A percentile compares a stretch with the other conserved stretches of the same genome.
phyloP scores from a whole-genome alignment of 2,888 invertebrate genomes.

The Deilephila elpenor region DNA sequence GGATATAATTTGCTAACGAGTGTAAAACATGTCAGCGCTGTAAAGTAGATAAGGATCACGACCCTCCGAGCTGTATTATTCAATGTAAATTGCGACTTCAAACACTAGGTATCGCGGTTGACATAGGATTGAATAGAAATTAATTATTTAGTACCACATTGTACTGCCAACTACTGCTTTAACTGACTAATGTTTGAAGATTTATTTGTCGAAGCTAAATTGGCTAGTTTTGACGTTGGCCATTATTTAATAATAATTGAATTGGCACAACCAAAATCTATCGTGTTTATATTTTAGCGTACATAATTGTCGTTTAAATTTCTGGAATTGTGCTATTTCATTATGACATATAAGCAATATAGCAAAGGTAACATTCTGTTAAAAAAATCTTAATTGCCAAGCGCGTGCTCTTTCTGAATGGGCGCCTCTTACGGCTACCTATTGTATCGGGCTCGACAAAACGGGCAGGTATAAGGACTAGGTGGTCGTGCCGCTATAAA shows the following conservation, averaged over 20 bases:
- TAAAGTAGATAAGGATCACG: slow-evolving; percentile 70
- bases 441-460: slow-evolving; percentile 60
- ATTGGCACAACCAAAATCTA: too few species aligned
- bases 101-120: slow-evolving; percentile 47
- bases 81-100: slow-evolving; percentile 72
- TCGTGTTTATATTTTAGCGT: too few species aligned
- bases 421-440: slow-evolving; percentile 54
- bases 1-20: slow-evolving; percentile 79
- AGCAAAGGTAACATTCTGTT: neutral
- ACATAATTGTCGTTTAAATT: neutral
- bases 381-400: slow-evolving; percentile 33
- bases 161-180: slow-evolving; percentile 63
- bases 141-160: slow-evolving; percentile 61
- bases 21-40: slow-evolving; percentile 71
- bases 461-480: slow-evolving; percentile 63
- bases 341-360: neutral
- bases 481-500: slow-evolving; percentile 57
- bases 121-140: slow-evolving; percentile 58
- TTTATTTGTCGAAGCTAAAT: neutral
- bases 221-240: neutral
- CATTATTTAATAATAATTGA: neutral
- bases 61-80: slow-evolving; percentile 65
- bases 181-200: slow-evolving; percentile 5
- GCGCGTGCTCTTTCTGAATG: slow-evolving; percentile 61
- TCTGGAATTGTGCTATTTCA: neutral